Conservation (phyloP, 37 sponge, comb jelly and placozoan species). For the Beroe ovata region DNA sequence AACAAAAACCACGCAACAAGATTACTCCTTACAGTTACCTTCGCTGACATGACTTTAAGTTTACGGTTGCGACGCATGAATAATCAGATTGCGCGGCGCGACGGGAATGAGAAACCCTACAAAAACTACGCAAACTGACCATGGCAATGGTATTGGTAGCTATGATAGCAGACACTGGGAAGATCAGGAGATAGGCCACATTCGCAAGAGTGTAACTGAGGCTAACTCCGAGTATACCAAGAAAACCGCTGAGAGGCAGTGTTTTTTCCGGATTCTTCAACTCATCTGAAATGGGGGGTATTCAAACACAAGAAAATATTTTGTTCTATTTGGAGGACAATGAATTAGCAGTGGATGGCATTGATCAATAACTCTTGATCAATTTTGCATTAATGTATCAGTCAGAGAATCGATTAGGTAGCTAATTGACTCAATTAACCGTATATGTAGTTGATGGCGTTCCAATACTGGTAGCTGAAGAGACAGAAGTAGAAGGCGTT, state of each 20-base stretch:
- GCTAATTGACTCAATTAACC: constrained; percentile 9
- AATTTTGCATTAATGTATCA: too few species aligned
- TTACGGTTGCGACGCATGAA: too few species aligned
- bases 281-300: constrained; percentile 26
- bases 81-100: too few species aligned
- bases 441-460: constrained; percentile 35
- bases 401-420: too few species aligned
- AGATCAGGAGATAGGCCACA: constrained; percentile 43
- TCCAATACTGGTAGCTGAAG: constrained; percentile 27
- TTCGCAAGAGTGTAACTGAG: constrained; percentile 28
- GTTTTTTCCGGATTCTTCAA: constrained; percentile 37
- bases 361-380: too few species aligned
- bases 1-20: too few species aligned
- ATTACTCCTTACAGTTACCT: too few species aligned
- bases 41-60: too few species aligned
- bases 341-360: too few species aligned
- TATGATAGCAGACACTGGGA: background rate
- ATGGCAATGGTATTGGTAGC: constrained; percentile 53
- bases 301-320: too few species aligned
- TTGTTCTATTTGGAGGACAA: too few species aligned
- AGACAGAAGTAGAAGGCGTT: constrained; percentile 34
- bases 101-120: too few species aligned
- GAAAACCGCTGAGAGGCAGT: constrained; percentile 7
- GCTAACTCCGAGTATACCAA: background rate
- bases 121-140: constrained; percentile 3